These are phyloP conservation scores for Pelecanoides urinatrix DNA, from an alignment of 2,113 vertebrate genomes.

Conservation along the genomic window DNA sequence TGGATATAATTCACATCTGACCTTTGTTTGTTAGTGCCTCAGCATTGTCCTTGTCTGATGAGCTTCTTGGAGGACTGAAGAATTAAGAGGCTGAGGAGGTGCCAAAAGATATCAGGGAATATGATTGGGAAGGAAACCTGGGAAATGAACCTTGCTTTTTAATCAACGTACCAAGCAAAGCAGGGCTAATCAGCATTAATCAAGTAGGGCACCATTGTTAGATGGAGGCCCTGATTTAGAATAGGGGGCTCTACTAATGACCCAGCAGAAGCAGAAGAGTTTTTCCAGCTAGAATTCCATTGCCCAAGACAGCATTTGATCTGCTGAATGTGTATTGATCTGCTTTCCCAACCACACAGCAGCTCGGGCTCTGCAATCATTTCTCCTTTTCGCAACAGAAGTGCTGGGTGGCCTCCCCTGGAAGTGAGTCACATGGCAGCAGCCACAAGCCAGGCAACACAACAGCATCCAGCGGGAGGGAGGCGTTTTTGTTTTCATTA, in stretches of 20 bases:
- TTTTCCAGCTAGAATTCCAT: slow-evolving; percentile 19
- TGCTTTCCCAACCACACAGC: neutral
- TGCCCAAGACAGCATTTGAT: neutral
- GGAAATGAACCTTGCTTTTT: slow-evolving; percentile 63
- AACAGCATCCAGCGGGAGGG: neutral
- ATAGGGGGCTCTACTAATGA: slow-evolving; percentile 28
- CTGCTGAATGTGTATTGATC: neutral
- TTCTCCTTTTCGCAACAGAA: neutral
- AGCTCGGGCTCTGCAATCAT: neutral
- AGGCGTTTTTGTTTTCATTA: slow-evolving; percentile 33
- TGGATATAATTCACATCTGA: neutral
- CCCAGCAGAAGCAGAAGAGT: slow-evolving; percentile 10
- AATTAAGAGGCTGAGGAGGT: slow-evolving; percentile 41
- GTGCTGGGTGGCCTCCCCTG: neutral
- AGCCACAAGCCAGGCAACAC: slow-evolving; percentile 1
- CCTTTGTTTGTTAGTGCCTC: slow-evolving; percentile 15
- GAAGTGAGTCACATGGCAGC: slow-evolving; percentile 9
- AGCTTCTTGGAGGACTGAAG: slow-evolving; percentile 29
- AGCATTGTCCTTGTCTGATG: slow-evolving; percentile 48
- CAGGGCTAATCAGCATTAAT: slow-evolving; percentile 71
- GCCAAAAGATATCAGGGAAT: slow-evolving; percentile 56
- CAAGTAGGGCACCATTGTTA: slow-evolving; percentile 54
- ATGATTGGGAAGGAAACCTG: slow-evolving; percentile 65
- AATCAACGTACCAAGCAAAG: slow-evolving; percentile 52
- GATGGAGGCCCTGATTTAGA: slow-evolving; percentile 46